Conservation (phyloP, 2,113 vertebrate species). For the Ciconia maguari region DNA sequence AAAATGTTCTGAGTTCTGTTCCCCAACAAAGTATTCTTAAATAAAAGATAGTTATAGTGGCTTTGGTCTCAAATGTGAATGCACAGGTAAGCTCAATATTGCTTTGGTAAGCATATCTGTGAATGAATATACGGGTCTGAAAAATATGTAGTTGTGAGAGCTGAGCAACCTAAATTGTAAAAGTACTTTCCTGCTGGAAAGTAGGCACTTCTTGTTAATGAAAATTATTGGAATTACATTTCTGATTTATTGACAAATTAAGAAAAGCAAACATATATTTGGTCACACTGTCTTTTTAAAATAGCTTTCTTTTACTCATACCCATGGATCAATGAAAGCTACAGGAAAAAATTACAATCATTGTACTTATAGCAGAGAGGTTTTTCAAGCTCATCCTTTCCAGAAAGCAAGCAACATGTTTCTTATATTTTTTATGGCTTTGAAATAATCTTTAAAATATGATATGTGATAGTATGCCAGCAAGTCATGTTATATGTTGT, state of each 20-base stretch:
- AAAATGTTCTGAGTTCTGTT: background rate
- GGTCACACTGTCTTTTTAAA: background rate
- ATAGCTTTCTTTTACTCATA: background rate
- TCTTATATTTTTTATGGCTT: background rate
- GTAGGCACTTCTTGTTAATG: background rate
- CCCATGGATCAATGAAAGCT: background rate
- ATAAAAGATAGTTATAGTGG: background rate
- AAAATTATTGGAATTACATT: background rate
- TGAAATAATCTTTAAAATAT: background rate
- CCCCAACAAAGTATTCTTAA: background rate
- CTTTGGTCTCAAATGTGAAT: background rate
- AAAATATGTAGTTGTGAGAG: background rate
- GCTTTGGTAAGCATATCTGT: background rate
- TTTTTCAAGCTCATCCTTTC: background rate
- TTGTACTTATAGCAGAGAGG: background rate
- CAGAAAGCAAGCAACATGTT: background rate
- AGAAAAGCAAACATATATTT: background rate
- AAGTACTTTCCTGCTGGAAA: background rate
- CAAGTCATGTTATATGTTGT: background rate
- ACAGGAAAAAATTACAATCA: background rate
- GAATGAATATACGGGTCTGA: background rate
- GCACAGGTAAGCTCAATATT: background rate
- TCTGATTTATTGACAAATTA: conserved; percentile 16
- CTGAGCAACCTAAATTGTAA: background rate
- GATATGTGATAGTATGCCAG: background rate